Percentiles rank a stretch among this genome's conserved stretches.
Evolutionary conservation across 2,797 vertebrate genomes (phyloP).

Genomic region (Carduelis carduelis): DNA sequence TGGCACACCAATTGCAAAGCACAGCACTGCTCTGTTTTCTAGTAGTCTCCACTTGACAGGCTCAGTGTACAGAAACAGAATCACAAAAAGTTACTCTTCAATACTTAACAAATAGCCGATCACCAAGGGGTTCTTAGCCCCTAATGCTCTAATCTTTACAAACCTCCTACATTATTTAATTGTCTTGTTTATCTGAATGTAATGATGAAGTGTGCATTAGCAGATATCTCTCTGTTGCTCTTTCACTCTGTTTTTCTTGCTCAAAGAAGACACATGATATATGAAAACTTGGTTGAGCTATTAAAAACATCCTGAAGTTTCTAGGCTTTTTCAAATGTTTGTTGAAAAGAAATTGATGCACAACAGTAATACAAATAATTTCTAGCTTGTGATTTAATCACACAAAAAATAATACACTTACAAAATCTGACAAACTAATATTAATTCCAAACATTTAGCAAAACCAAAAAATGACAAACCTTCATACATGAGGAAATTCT

Average conservation of each 20-base stretch:
- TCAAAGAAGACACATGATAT: neutral
- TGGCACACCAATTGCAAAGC: slow-evolving; percentile 51
- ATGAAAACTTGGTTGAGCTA: neutral
- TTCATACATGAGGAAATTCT: neutral
- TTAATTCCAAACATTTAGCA: neutral
- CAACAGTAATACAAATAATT: neutral
- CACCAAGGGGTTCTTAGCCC: slow-evolving; percentile 8
- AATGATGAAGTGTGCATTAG: neutral
- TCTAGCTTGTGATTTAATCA: neutral
- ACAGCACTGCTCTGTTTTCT: slow-evolving; percentile 16
- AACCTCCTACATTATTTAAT: slow-evolving; percentile 40
- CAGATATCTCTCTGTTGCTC: neutral
- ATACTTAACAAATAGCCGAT: slow-evolving; percentile 2
- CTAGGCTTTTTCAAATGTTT: neutral
- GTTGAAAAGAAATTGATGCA: neutral
- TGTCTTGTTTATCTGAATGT: neutral
- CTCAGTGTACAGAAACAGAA: slow-evolving; percentile 27
- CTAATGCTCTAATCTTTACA: slow-evolving; percentile 22
- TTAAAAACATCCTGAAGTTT: neutral
- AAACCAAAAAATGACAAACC: neutral
- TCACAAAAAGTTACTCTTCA: slow-evolving; percentile 1
- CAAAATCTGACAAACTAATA: neutral
- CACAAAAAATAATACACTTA: neutral
- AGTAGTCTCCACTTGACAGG: neutral
- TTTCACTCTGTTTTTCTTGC: neutral